Evolutionary conservation across 1,140 invertebrate genomes (phyloP).

Genomic region (Ips typographus): DNA sequence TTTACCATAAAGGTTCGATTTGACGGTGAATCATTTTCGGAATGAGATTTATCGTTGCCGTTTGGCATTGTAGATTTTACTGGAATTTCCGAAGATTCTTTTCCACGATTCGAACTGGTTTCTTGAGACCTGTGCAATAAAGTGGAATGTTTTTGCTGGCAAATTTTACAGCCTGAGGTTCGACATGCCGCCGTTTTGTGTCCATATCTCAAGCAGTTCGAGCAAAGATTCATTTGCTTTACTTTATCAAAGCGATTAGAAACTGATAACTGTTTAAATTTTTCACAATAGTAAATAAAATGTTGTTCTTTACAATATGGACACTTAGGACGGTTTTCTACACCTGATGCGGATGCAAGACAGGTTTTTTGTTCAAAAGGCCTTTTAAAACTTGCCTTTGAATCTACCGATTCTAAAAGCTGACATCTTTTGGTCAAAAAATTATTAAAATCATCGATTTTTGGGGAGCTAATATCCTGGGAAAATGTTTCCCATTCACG

Average conservation of each 20-base stretch:
- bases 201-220: too few species aligned
- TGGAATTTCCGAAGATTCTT: too few species aligned
- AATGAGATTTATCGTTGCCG: too few species aligned
- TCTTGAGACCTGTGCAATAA: too few species aligned
- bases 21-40: too few species aligned
- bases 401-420: background rate
- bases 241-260: background rate
- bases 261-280: conserved; percentile 7
- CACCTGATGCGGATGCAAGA: background rate
- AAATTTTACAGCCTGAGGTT: too few species aligned
- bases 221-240: too few species aligned
- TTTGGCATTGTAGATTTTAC: too few species aligned
- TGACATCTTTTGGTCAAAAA: conserved; percentile 4
- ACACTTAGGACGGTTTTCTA: background rate
- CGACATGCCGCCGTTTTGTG: background rate
- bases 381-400: background rate
- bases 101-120: too few species aligned
- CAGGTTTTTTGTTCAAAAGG: background rate
- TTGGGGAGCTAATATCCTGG: background rate
- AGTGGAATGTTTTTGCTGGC: too few species aligned
- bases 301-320: background rate
- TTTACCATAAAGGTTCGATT: too few species aligned
- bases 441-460: background rate
- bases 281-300: conserved; percentile 1
- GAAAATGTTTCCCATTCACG: background rate